Evolutionary conservation across 2,797 vertebrate species (phyloP), one percentile per base, ranked within the genome.

Genomic region (Poliocrania exsul): DNA sequence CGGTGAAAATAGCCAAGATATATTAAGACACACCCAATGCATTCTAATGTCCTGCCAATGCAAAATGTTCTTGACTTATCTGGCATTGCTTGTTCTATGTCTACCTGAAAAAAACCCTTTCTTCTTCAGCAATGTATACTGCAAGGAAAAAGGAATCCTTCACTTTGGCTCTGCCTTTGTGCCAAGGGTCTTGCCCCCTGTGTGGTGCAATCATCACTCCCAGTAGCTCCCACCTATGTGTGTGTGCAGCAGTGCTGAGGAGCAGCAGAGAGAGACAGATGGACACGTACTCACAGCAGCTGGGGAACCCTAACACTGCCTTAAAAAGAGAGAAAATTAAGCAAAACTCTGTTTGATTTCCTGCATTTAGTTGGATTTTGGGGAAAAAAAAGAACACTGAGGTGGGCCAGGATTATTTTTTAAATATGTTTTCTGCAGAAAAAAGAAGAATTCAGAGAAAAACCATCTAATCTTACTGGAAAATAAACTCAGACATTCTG

Each of bases 401-500:
- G 26, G 25, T 49, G 9, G 17, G 19, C 9, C 24, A 70, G 49
- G 24, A 28, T 70, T 33, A 38, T 57, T 49, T 44, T 58, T 40
- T 3, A 9, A 50, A 10, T 16, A n/a, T 9, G 9, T 13, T 37
- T 82, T 49, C 62, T n/a, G 0, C 29, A 79, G n/a, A 75, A 86
- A 33, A 84, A 75, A 9, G 0, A 71, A 51, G 44, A 44, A 83
- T 40, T 86, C 31, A 14, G 47, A 83, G 37, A 58, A 86, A 91
- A 88, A 72, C 17, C 29, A 5, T 28, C 60, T 80, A 37, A 80
- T 57, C 16, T 58, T 87, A 31, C 44, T 10, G 7, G 56, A 88
- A 90, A 92, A 92, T 40, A 84, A 90, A 72, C 13, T 8, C 74
- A 86, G 54, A 95, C n/a, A 91, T 86, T 79, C 66, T 84, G 66